A percentile compares a stretch with the other conserved stretches of the same genome.
phyloP scores from a whole-genome alignment of 2,797 vertebrate genomes.

The Corythornis leucogaster region DNA sequence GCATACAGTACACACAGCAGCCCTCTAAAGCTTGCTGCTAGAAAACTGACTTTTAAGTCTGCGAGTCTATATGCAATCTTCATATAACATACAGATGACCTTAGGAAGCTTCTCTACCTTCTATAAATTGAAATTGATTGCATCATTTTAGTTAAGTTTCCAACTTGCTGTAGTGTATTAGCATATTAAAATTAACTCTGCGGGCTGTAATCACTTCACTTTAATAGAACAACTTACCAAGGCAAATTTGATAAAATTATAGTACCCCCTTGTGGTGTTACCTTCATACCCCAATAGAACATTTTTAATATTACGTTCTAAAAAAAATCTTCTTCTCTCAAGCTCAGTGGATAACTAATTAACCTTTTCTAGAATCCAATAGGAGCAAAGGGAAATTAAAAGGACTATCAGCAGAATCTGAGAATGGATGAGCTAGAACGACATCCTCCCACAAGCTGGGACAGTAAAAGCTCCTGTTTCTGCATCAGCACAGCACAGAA shows the following conservation, averaged over 20 bases:
- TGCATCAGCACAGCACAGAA: not conserved
- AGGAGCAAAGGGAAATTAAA: conserved; percentile 68
- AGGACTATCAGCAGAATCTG: conserved; percentile 5
- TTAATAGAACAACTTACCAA: conserved; percentile 74
- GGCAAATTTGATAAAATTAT: conserved; percentile 79
- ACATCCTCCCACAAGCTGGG: conserved; percentile 26
- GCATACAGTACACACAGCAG: conserved; percentile 19
- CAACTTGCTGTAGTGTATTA: conserved; percentile 77
- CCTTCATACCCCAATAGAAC: conserved; percentile 74
- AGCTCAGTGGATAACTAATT: conserved; percentile 71
- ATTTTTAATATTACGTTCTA: conserved; percentile 56
- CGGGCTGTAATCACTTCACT: conserved; percentile 77
- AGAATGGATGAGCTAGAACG: not conserved
- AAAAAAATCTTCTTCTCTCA: conserved; percentile 37
- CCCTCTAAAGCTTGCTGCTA: conserved; percentile 25
- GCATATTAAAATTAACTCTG: conserved; percentile 82
- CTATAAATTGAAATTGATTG: conserved; percentile 77
- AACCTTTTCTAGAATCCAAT: conserved; percentile 74
- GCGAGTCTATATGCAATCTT: conserved; percentile 40
- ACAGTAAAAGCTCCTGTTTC: not conserved
- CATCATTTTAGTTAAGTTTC: conserved; percentile 76
- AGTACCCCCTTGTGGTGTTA: conserved; percentile 77
- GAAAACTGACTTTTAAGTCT: conserved; percentile 58
- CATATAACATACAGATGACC: conserved; percentile 73
- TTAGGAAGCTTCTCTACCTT: conserved; percentile 67